phyloP scores from a whole-genome alignment of 2,888 invertebrate genomes.

The Cotesia congregata region DNA sequence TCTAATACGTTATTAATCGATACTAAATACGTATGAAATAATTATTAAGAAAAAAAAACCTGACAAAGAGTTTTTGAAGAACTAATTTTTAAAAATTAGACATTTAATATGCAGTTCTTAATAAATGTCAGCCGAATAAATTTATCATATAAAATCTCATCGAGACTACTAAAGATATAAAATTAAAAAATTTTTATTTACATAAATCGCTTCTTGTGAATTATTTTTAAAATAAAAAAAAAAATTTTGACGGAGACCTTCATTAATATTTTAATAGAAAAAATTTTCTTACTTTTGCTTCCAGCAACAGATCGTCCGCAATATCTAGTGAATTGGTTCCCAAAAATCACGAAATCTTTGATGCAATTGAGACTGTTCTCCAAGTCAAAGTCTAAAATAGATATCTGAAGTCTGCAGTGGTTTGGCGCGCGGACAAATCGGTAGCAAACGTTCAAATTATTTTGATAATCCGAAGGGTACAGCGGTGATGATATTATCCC shows the following conservation, averaged over 20 bases:
- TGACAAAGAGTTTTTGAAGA: too few relatives aligned
- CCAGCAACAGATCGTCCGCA: conserved; percentile 68
- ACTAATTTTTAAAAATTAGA: too few relatives aligned
- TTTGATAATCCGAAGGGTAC: conserved; percentile 70
- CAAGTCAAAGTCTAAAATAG: conserved; percentile 70
- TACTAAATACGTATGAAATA: too few relatives aligned
- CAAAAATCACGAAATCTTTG: conserved; percentile 69
- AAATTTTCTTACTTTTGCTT: conserved; percentile 61
- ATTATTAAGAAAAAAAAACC: too few relatives aligned
- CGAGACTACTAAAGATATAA: too few relatives aligned
- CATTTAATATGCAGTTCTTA: too few relatives aligned
- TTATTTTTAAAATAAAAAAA: too few relatives aligned
- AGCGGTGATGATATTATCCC: conserved; percentile 70
- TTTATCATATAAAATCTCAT: too few relatives aligned
- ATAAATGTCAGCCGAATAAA: too few relatives aligned
- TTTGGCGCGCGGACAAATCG: conserved; percentile 69
- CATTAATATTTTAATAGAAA: conserved; percentile 15
- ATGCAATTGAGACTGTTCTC: conserved; percentile 67
- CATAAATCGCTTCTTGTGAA: too few relatives aligned
- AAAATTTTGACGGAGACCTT: not conserved
- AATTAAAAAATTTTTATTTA: too few relatives aligned
- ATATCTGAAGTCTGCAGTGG: conserved; percentile 67
- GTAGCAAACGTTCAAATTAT: conserved; percentile 69
- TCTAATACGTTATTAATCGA: too few relatives aligned
- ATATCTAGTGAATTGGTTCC: conserved; percentile 62